Percentiles rank a stretch among this genome's conserved stretches.
Evolutionary conservation across 2,888 invertebrate species (phyloP).

Genomic region (Laspeyria flexula): DNA sequence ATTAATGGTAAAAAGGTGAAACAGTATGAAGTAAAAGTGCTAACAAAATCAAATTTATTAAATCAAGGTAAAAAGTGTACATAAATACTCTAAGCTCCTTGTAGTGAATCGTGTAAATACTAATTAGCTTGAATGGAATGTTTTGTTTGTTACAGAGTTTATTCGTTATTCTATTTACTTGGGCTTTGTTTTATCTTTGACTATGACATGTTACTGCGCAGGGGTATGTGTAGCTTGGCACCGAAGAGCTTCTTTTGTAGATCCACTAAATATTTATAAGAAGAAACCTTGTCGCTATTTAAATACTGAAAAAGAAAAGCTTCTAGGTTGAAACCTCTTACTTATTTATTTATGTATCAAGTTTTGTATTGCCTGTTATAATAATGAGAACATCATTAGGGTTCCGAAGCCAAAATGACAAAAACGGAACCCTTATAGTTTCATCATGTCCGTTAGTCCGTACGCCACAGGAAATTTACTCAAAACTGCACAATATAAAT

Average conservation of each 20-base stretch:
- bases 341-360: no score
- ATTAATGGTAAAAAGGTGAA: constrained; percentile 87
- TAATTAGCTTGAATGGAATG: no score
- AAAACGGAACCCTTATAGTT: no score
- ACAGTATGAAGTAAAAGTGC: constrained; percentile 79
- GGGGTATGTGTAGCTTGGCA: constrained; percentile 84
- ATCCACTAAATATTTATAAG: constrained; percentile 51
- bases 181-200: constrained; percentile 84
- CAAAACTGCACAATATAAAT: no score
- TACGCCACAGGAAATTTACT: no score
- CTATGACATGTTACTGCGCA: constrained; percentile 85
- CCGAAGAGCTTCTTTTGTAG: constrained; percentile 59
- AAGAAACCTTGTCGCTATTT: constrained; percentile 15
- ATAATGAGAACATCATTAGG: no score
- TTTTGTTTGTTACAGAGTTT: constrained; percentile 75
- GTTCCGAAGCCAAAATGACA: no score
- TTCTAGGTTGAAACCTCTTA: constrained; percentile 17
- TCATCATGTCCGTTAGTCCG: no score
- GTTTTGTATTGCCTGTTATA: no score
- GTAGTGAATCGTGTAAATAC: no score
- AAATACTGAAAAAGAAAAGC: constrained; percentile 20
- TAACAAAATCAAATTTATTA: constrained; percentile 78
- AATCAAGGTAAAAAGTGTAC: constrained; percentile 70
- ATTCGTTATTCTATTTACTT: constrained; percentile 86
- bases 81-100: no score